These are phyloP conservation scores for Papilio machaon DNA, from an alignment of 1,140 invertebrate species.

Conservation along the genomic window DNA sequence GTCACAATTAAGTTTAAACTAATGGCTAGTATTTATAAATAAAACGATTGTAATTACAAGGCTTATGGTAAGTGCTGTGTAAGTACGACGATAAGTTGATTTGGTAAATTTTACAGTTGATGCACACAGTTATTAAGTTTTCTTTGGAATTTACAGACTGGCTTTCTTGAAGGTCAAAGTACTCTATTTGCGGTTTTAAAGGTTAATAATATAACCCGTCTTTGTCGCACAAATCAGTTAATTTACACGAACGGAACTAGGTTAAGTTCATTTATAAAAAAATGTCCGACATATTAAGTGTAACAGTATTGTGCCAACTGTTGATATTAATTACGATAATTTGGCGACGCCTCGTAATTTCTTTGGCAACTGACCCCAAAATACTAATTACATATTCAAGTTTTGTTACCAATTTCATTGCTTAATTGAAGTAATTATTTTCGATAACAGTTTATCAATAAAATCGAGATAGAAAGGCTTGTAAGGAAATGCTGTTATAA, in stretches of 20 bases:
- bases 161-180: background rate
- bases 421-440: background rate
- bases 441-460: background rate
- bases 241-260: background rate
- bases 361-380: background rate
- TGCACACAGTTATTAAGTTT: background rate
- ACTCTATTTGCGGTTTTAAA: background rate
- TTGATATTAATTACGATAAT: background rate
- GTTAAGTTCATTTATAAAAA: constrained; percentile 13
- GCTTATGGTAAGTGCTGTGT: background rate
- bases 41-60: background rate
- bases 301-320: background rate
- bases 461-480: background rate
- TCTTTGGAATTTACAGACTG: background rate
- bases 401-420: background rate
- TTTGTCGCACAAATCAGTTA: background rate
- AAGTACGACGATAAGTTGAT: background rate
- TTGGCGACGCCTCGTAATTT: background rate
- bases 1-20: background rate
- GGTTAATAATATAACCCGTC: background rate
- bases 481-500: background rate
- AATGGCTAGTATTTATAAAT: background rate
- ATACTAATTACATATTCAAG: constrained; percentile 4
- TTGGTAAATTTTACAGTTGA: background rate
- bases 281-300: background rate